Percentiles rank a stretch among this genome's conserved stretches.
These are phyloP conservation scores for Listronotus bonariensis DNA, from an alignment of 1,140 invertebrate genomes.

Conservation along the genomic window DNA sequence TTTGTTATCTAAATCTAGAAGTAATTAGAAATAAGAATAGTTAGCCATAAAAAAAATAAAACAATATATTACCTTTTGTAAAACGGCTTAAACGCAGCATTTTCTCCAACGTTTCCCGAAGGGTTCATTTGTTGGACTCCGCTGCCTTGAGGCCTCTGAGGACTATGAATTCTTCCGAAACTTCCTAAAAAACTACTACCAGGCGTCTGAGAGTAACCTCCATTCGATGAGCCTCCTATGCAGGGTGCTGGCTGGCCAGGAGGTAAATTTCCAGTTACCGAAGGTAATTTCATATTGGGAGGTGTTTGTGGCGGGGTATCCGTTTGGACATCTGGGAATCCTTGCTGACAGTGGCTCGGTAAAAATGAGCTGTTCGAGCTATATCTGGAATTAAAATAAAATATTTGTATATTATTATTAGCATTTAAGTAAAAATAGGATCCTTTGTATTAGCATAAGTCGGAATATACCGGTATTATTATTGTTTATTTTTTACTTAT, in stretches of 20 bases:
- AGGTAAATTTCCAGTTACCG: conserved; percentile 67
- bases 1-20: too few species aligned
- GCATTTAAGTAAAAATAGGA: too few species aligned
- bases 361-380: conserved; percentile 51
- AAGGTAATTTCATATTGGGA: conserved; percentile 86
- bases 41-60: too few species aligned
- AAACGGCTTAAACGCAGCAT: conserved; percentile 82
- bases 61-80: conserved; percentile 76
- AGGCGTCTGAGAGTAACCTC: conserved; percentile 45
- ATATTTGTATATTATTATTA: too few species aligned
- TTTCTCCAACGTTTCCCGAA: conserved; percentile 62
- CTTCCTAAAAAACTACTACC: conserved; percentile 50
- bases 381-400: conserved; percentile 18
- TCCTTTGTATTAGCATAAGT: too few species aligned
- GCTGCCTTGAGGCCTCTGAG: conserved; percentile 57
- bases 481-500: too few species aligned
- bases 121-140: conserved; percentile 53
- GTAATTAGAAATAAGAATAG: too few species aligned
- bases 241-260: conserved; percentile 56
- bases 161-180: conserved; percentile 58
- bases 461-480: too few species aligned
- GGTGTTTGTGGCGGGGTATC: conserved; percentile 91
- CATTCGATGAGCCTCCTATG: conserved; percentile 42
- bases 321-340: conserved; percentile 85
- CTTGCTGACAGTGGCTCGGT: conserved; percentile 57